Base-by-base conservation (phyloP, 2,888 invertebrate genomes). In the Pasiphila rectangulata region DNA sequence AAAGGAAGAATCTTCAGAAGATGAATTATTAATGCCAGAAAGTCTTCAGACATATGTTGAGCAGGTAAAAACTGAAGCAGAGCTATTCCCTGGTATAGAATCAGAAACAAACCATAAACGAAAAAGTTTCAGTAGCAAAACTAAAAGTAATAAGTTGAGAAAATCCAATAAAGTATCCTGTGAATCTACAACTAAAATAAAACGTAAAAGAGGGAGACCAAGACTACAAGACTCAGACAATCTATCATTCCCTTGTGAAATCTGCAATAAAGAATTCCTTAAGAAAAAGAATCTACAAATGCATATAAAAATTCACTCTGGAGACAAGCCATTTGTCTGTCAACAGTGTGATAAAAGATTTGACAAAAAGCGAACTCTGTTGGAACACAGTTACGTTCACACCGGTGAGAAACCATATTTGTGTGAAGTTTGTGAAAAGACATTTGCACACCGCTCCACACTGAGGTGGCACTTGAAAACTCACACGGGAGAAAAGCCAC, bases 401-500 rank as follows among this genome's bases (percentile, higher is more conserved):
- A 43, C 23, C 1, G 48, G 48, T 9, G 44, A 44, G 4, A 44
- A 44, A 12, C 48, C 44, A 25, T 30, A 49, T 9, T 35, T 15
- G 2, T 49, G 48, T 25, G 39, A 49, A 3, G 24, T 44, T 10
- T 49, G 48, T 24, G 36, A 44, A 30, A 44, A 36, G 36, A 24
- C 44, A 35, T 49, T 49, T 12, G 29, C 48, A 13, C 39, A 49
- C 19, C 44, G 43, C 15, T 30, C 39, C 7, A 49, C 43, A n/a
- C 39, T 48, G 15, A 35, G 39, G 20, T 39, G 35, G 29, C 48
- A 48, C 17, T 9, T 39, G 2, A 27, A 35, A 19, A 43, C 43
- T 17, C 48, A 48, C 17, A 43, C 43, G 2, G 48, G 48, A n/a
- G 48, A 48, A 29, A 48, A 29, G 17, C 43, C 44, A 7, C 29